Evolutionary conservation across 2,797 vertebrate species (phyloP).

Genomic region (Pseudomugil gertrudae): DNA sequence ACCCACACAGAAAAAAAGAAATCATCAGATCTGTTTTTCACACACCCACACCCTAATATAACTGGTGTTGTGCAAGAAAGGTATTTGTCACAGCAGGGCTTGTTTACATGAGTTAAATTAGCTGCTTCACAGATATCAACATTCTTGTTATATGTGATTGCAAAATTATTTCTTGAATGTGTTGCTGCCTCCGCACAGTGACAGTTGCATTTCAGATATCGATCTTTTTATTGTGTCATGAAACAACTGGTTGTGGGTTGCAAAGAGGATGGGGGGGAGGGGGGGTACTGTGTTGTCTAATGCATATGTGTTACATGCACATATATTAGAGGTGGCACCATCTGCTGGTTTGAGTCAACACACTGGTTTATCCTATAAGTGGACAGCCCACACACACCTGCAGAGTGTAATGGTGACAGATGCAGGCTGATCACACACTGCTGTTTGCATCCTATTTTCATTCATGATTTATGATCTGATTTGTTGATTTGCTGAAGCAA

Average conservation of each 20-base stretch:
- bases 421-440: conserved; percentile 2
- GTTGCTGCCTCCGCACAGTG: too few relatives aligned
- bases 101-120: conserved; percentile 29
- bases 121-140: conserved; percentile 11
- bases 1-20: conserved; percentile 64
- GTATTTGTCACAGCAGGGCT: conserved; percentile 21
- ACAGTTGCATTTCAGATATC: conserved; percentile 30
- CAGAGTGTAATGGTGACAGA: conserved; percentile 1
- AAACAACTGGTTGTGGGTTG: conserved; percentile 18
- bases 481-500: not conserved
- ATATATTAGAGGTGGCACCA: conserved; percentile 66
- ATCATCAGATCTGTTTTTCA: conserved; percentile 68
- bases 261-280: not conserved
- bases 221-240: conserved; percentile 23
- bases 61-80: conserved; percentile 23
- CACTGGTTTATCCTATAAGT: conserved; percentile 34
- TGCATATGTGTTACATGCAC: conserved; percentile 17
- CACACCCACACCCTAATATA: conserved; percentile 57
- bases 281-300: not conserved
- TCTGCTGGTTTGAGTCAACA: conserved; percentile 67
- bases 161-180: not conserved
- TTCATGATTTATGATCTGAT: not conserved
- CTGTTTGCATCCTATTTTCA: not conserved
- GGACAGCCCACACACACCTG: conserved; percentile 21
- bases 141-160: not conserved